phyloP scores from a whole-genome alignment of 2,113 vertebrate species.

The Otis tarda region DNA sequence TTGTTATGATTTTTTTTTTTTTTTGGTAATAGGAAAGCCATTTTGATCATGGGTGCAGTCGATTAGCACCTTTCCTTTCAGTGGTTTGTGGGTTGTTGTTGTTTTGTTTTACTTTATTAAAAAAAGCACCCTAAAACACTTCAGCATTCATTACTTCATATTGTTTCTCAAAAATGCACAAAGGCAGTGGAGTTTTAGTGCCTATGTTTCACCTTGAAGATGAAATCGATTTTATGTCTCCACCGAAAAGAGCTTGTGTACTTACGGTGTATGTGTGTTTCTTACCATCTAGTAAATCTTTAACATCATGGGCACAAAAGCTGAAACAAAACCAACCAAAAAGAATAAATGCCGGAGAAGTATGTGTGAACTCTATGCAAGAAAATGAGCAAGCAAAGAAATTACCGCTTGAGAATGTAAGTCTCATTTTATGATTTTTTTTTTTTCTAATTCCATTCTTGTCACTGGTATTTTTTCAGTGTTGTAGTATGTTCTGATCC shows the following conservation, averaged over 20 bases:
- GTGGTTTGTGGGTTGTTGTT: background rate
- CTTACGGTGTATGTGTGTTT: background rate
- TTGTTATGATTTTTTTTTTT: background rate
- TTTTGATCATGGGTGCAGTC: background rate
- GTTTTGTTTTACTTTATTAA: background rate
- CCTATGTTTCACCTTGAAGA: background rate
- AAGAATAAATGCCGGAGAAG: conserved; percentile 58
- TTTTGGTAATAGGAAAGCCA: background rate
- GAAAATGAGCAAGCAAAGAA: conserved; percentile 16
- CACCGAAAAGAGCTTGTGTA: background rate
- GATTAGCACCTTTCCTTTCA: background rate
- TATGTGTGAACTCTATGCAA: background rate
- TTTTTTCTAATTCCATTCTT: background rate
- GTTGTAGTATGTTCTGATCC: background rate
- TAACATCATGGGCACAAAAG: conserved; percentile 95
- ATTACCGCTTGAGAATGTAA: conserved; percentile 55
- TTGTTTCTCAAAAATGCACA: background rate
- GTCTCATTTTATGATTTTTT: background rate
- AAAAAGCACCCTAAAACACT: background rate
- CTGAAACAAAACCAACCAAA: conserved; percentile 82
- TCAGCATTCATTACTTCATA: background rate
- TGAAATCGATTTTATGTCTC: background rate
- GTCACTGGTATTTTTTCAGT: background rate
- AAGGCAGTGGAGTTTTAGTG: background rate
- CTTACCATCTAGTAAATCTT: conserved; percentile 67